Base-by-base conservation (phyloP, 2,888 invertebrate genomes). In the Liopterus haemorrhoidalis region DNA sequence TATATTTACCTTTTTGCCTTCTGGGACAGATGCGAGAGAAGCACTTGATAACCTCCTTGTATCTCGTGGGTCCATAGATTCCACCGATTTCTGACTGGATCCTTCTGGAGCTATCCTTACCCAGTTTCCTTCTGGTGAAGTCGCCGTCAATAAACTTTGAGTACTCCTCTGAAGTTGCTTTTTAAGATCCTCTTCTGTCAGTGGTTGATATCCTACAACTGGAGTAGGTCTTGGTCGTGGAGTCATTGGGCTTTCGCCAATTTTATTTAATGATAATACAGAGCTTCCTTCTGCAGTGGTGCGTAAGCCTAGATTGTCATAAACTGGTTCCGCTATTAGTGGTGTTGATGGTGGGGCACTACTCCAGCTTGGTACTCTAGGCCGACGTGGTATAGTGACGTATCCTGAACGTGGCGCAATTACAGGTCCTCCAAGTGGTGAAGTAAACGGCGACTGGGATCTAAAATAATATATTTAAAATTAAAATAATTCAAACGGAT, bases 271-370 rank as follows among this genome's bases (percentile, higher is more conserved):
- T 42, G 86, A 87, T 21, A 85, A 67, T 8, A 79, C 80, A 2
- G 85, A 87, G 61, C 85, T 86, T n/a, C 91, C 91, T 51, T 87
- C 84, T 12, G 86, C 89, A 12, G 91, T 88, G 12, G 89, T 89
- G 39, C 91, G 75, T 12, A 84, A 68, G 0, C 91, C 91, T 33
- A 91, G 69, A 63, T 90, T 90, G 61, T 91, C 91, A 62, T 91
- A 91, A 16, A 90, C 76, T 0, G 90, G 90, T 59, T 88, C 87
- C 44, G 77, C 73, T 19, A 76, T 70, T 55, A 43, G 65, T 49
- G 61, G 70, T 19, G 68, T 69, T 43, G 69, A 77, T 59, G 64
- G 81, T 58, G 65, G 79, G 67, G 74, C 82, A 65, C 65, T 83
- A 49, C 79, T 82, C 55, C 81, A 83, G 85, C 89, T 89, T 60